Base-by-base conservation (phyloP, 2,113 vertebrate species). In the Ramphastos sulfuratus region DNA sequence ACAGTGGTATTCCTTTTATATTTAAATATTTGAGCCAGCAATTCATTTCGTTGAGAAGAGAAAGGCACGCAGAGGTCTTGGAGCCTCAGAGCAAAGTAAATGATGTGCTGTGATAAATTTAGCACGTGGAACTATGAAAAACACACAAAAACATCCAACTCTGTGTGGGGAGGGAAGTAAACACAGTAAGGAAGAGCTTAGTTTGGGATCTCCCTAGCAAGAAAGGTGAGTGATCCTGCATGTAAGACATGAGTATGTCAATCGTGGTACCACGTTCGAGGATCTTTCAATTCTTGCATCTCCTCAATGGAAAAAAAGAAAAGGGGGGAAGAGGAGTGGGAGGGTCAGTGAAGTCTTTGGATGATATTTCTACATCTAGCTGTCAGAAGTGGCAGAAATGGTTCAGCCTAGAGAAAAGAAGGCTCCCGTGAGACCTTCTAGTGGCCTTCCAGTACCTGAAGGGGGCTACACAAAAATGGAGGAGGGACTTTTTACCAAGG, bases 1-100 rank as follows among this genome's bases (percentile, higher is more conserved):
- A 80, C 61, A 55, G 44, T 59, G 73, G 56, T 76, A 3, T 67
- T 89, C 65, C 14, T 81, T 87, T 74, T 44, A 8, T 87, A 91
- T 96, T 94, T 94, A 94, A 94, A 94, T 85, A 91, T 89, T 93
- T 93, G 91, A 91, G 70, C 67, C 93, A 66, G 46, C 7, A 5
- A 82, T 95, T 94, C 92, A 46, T 94, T 93, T 83, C 92, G 74
- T 0, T 15, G 14, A 50, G 73, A 58, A 82, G n/a, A 24, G 65
- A 96, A 92, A 95, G 85, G 65, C 90, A 55, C 28, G 66, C 67
- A 75, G 88, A 96, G 87, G 85, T 90, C 93, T 93, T 6, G 0
- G 30, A 95, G 79, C 31, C 87, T 39, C 37, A 64, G 85, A 91
- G 73, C 28, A 80, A 88, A 88, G 58, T 85, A 92, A 94, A 76